Percentiles rank a stretch among this genome's conserved stretches.
phyloP scores from a whole-genome alignment of 1,140 invertebrate genomes.

The Apolygus lucorum region DNA sequence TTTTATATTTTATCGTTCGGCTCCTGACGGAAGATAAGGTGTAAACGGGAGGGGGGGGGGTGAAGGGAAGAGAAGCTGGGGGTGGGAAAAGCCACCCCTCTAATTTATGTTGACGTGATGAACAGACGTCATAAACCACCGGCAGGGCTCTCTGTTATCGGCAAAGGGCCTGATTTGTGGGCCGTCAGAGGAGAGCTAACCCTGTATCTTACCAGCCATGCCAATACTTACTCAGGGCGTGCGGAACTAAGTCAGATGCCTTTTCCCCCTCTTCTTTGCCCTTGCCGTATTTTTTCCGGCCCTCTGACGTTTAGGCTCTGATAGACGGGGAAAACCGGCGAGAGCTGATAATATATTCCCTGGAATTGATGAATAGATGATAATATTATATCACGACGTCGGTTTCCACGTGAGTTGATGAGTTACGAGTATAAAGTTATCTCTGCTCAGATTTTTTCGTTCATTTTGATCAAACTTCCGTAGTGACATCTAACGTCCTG shows the following conservation, averaged over 20 bases:
- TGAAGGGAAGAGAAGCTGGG: slow-evolving; percentile 33
- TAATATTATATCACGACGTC: too few relatives aligned
- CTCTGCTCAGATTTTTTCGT: too few relatives aligned
- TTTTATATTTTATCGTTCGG: slow-evolving; percentile 22
- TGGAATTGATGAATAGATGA: too few relatives aligned
- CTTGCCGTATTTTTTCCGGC: background rate
- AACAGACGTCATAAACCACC: slow-evolving; percentile 38
- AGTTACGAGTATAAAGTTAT: too few relatives aligned
- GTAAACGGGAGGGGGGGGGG: slow-evolving; percentile 35
- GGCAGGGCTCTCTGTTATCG: slow-evolving; percentile 29
- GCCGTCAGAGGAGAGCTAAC: slow-evolving; percentile 27
- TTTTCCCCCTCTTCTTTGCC: background rate
- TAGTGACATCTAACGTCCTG: too few relatives aligned
- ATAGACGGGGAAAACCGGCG: too few relatives aligned
- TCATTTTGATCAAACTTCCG: too few relatives aligned
- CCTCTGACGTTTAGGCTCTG: background rate
- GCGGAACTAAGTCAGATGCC: background rate
- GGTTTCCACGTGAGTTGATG: too few relatives aligned
- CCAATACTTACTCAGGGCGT: slow-evolving; percentile 17
- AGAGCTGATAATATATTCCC: too few relatives aligned
- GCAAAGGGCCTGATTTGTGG: slow-evolving; percentile 34
- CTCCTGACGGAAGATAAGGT: slow-evolving; percentile 25
- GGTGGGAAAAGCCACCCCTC: slow-evolving; percentile 37
- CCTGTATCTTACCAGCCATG: slow-evolving; percentile 12
- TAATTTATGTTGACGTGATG: slow-evolving; percentile 38